Evolutionary conservation across 2,888 invertebrate genomes (phyloP), one percentile per base, ranked within the genome.

Genomic region (Chorisops tibialis): DNA sequence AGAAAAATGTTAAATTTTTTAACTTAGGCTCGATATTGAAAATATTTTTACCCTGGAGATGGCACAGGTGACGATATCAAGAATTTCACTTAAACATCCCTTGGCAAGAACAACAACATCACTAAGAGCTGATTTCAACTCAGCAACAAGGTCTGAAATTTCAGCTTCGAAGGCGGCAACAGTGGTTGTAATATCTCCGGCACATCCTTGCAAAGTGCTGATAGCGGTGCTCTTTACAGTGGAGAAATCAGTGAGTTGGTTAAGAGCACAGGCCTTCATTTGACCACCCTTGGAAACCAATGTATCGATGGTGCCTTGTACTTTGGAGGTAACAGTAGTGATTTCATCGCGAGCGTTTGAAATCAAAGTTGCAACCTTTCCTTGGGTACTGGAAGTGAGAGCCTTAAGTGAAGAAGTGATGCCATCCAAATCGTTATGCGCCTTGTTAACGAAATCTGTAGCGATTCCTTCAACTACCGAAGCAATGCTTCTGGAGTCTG

Each of bases 181-280:
- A 38, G 51, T 18, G 38, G 9, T 16, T 4, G 16, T 38, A 19
- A 51, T 12, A 37, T 51, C 38, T 12, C 14, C 38, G 18, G 16
- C 38, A 18, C 51, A 51, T 18, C 38, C 38, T n/a, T n/a, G 12
- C 9, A 38, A 16, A 12, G 18, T n/a, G 18, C 1, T 51, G 4
- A 51, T 9, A 18, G 51, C 51, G 21, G 19, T 51, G 19, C 38
- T 51, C 37, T 19, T 38, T 6, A 51, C 19, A 9, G 14, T 18
- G 9, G 18, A 38, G 18, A 51, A 51, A 38, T 37, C 37, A 38
- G 37, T 14, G 11, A 37, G 16, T 37, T 37, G 51, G 51, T 14
- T 38, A 9, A 51, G 38, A 18, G 51, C 51, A 38, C 51, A 51
- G 38, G 38, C 38, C 38, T 4, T 51, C 18, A 38, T 38, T 9